Evolutionary conservation across 2,888 invertebrate species (phyloP).

Genomic region (Erebia aethiops): DNA sequence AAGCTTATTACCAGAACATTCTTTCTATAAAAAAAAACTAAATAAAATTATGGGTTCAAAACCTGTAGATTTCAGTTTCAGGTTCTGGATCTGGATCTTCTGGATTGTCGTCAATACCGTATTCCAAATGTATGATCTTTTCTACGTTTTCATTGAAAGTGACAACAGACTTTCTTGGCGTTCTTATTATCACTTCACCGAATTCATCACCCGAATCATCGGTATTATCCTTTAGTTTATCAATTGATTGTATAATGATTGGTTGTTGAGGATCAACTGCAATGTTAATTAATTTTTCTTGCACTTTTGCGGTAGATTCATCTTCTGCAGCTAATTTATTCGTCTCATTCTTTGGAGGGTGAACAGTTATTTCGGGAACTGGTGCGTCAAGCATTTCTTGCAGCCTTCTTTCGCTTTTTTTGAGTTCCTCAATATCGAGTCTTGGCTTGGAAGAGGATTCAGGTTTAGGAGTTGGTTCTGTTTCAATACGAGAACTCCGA

Average conservation of each 20-base stretch:
- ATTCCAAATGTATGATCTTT: slow-evolving; percentile 77
- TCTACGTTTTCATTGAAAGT: slow-evolving; percentile 83
- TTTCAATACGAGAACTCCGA: slow-evolving; percentile 54
- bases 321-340: slow-evolving; percentile 6
- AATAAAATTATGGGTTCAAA: slow-evolving; percentile 45
- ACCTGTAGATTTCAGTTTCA: slow-evolving; percentile 59
- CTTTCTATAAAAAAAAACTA: background rate
- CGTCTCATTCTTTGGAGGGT: slow-evolving; percentile 1
- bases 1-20: slow-evolving; percentile 1
- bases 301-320: slow-evolving; percentile 36
- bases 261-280: slow-evolving; percentile 52
- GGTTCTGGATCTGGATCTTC: slow-evolving; percentile 43
- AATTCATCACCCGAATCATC: slow-evolving; percentile 69
- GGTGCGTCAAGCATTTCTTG: slow-evolving; percentile 69
- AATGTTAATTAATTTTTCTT: slow-evolving; percentile 54
- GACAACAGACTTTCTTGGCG: slow-evolving; percentile 75
- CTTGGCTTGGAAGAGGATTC: slow-evolving; percentile 55
- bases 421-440: slow-evolving; percentile 67
- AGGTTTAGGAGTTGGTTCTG: slow-evolving; percentile 50
- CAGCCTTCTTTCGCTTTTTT: slow-evolving; percentile 66
- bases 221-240: slow-evolving; percentile 67
- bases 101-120: slow-evolving; percentile 54
- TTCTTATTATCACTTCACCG: slow-evolving; percentile 58
- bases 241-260: slow-evolving; percentile 72
- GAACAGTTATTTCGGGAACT: slow-evolving; percentile 46